Evolutionary conservation across 2,113 vertebrate species (phyloP), one percentile per base, ranked within the genome.

Genomic region (Catharus fuscescens): DNA sequence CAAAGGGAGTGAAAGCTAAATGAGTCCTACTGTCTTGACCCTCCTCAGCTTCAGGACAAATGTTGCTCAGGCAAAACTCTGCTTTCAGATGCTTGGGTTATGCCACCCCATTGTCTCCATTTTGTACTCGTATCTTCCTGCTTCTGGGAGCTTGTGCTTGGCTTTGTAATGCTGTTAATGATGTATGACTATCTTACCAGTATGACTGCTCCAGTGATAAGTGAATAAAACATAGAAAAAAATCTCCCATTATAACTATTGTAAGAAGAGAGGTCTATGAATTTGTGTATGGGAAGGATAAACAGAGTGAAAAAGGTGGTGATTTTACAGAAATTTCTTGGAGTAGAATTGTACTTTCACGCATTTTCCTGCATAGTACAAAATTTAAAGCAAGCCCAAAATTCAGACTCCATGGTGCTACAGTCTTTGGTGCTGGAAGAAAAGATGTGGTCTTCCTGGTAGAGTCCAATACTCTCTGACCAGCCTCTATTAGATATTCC

Each of bases 141-240:
- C 42, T 65, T 16, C 1, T 86, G 47, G 71, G 74, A 95, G 54
- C 50, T 59, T 29, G 29, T 73, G 23, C 74, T 86, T 90, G 70
- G 47, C 73, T 87, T 92, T 54, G 57, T 87, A 85, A 77, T 80
- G 54, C 32, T 91, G 48, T 81, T 69, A 91, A 89, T 91, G 83
- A 91, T 79, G 26, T 47, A 44, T 38, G 73, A 29, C 32, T 81
- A 54, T 90, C 70, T 88, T 73, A 85, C n/a, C 28, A 59, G 38
- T 85, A 64, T 8, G 45, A 62, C 40, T 26, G 32, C 67, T 74
- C 50, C 50, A 72, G 38, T 73, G 77, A 89, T 85, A 80, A 92
- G 85, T 50, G n/a, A 82, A 65, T 92, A 77, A 92, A 57, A 53
- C 4, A 40, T 7, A 78, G 56, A 28, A 86, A 70, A 83, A 83